Conservation (phyloP, 2,113 vertebrate species). For the Crypturellus undulatus region DNA sequence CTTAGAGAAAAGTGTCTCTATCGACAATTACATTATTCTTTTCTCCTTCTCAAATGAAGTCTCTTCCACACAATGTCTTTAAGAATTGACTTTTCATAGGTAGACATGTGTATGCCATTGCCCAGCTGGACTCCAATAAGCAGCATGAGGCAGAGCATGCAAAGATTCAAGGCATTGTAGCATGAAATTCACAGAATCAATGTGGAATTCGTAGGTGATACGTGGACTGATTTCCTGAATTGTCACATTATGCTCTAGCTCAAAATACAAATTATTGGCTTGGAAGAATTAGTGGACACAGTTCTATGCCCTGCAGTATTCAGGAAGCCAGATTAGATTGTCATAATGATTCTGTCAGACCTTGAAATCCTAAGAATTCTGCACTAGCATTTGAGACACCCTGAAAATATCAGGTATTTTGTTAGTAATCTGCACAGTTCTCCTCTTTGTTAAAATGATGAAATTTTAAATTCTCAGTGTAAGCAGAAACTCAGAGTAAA, state of each 20-base stretch:
- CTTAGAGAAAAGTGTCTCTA: not conserved
- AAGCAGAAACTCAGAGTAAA: constrained; percentile 9
- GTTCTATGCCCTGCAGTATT: not conserved
- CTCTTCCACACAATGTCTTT: not conserved
- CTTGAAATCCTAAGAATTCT: not conserved
- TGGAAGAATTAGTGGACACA: not conserved
- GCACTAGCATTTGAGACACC: not conserved
- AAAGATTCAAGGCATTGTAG: not conserved
- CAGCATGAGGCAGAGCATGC: not conserved
- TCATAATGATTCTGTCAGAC: not conserved
- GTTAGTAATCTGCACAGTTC: not conserved
- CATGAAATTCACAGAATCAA: not conserved
- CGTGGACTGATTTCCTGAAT: not conserved
- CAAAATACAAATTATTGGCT: not conserved
- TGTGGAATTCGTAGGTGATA: not conserved
- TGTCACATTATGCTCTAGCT: not conserved
- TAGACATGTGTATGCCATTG: fast-evolving
- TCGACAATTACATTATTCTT: not conserved
- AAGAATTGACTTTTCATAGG: not conserved
- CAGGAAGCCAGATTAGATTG: not conserved
- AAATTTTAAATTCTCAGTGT: not conserved
- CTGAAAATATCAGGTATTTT: not conserved
- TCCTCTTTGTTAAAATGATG: not conserved
- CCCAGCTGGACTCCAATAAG: not conserved
- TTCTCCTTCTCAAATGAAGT: not conserved